phyloP scores from a whole-genome alignment of 2,113 vertebrate species.

The Phaethon lepturus region DNA sequence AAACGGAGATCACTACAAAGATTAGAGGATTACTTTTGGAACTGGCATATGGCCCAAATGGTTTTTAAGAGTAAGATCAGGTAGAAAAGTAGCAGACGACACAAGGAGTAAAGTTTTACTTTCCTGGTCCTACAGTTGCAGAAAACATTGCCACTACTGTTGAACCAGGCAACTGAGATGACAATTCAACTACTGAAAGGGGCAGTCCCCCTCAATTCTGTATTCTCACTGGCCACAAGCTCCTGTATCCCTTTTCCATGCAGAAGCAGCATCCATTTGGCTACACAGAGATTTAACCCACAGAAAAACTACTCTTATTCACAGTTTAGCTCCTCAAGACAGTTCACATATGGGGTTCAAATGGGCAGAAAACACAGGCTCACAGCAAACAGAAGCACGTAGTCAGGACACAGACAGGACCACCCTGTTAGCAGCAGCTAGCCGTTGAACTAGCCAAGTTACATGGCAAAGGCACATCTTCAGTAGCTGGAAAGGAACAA shows the following conservation, averaged over 20 bases:
- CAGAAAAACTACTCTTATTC: neutral
- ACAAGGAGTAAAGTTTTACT: neutral
- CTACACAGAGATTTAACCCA: neutral
- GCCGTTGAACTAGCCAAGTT: neutral
- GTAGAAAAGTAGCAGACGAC: neutral
- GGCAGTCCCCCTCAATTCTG: neutral
- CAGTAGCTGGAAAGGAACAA: neutral
- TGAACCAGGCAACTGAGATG: neutral
- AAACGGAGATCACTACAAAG: neutral
- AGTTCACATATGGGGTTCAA: neutral
- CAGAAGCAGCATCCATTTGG: neutral
- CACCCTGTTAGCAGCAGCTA: rapidly evolving
- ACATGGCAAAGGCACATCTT: neutral
- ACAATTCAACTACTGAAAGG: neutral
- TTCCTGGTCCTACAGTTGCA: neutral
- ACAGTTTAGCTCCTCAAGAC: neutral
- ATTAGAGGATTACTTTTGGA: neutral
- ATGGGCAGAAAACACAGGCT: neutral
- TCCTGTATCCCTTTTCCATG: neutral
- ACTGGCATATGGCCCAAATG: neutral
- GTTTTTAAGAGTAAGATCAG: neutral
- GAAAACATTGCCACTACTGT: neutral
- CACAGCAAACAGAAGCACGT: neutral
- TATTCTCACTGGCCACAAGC: neutral
- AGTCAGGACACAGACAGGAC: no score